These are phyloP conservation scores for Cynocephalus volans DNA, from an alignment of 2,113 vertebrate genomes.

Conservation along the genomic window DNA sequence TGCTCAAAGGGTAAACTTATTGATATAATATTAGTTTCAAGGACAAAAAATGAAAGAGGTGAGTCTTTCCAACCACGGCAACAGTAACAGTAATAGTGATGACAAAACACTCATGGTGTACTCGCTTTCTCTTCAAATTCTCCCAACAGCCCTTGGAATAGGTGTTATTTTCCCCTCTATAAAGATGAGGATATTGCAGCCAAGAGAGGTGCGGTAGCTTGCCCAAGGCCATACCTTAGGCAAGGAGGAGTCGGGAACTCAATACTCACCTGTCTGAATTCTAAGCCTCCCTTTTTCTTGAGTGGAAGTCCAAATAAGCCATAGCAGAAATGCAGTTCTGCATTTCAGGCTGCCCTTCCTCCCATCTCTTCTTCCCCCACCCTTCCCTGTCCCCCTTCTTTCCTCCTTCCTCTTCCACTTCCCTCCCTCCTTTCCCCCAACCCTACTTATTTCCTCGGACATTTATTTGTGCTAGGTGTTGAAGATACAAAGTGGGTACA, in stretches of 20 bases:
- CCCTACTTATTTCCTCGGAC: background rate
- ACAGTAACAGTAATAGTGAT: background rate
- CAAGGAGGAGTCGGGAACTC: background rate
- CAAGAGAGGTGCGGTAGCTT: background rate
- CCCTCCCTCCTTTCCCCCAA: background rate
- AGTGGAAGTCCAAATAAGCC: background rate
- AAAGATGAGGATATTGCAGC: background rate
- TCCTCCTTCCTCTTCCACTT: background rate
- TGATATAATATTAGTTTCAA: background rate
- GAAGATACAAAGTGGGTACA: background rate
- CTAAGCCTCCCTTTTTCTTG: background rate
- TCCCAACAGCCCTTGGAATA: background rate
- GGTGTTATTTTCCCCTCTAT: background rate
- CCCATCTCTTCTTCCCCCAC: background rate
- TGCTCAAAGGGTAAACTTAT: background rate
- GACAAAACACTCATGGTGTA: too few species aligned
- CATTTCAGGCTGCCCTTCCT: too few species aligned
- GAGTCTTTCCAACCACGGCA: background rate
- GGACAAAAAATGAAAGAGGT: too few species aligned
- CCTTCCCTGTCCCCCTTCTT: background rate
- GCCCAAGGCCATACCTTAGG: background rate
- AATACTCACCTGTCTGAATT: background rate
- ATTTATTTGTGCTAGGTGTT: background rate
- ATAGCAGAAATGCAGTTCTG: background rate
- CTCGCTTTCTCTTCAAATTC: background rate